Evolutionary conservation across 2,888 invertebrate species (phyloP).

Genomic region (Drosophila phalerata): DNA sequence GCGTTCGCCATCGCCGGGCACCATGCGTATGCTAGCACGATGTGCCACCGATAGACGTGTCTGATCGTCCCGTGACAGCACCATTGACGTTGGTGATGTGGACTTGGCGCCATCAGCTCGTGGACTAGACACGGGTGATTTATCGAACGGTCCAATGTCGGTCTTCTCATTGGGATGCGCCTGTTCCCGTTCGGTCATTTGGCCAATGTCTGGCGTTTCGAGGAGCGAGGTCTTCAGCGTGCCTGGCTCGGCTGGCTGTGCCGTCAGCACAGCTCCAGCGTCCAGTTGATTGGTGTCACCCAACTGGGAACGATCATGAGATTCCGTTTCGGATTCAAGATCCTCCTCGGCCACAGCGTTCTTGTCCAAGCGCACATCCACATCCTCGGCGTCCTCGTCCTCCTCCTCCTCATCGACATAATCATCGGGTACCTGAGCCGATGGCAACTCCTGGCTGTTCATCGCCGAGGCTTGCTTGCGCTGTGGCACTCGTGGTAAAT

Average conservation of each 20-base stretch:
- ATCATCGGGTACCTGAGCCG: conserved; percentile 67
- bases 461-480: conserved; percentile 81
- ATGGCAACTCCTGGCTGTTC: conserved; percentile 63
- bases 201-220: conserved; percentile 94
- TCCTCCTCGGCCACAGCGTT: conserved; percentile 84
- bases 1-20: conserved; percentile 75
- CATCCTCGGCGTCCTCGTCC: conserved; percentile 83
- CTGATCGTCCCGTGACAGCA: conserved; percentile 57
- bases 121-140: conserved; percentile 55
- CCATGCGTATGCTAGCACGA: conserved; percentile 89
- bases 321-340: conserved; percentile 78
- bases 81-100: conserved; percentile 62
- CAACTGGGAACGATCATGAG: conserved; percentile 67
- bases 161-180: conserved; percentile 90
- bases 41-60: conserved; percentile 84
- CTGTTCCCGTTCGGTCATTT: conserved; percentile 97
- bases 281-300: conserved; percentile 88
- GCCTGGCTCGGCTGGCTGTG: conserved; percentile 95
- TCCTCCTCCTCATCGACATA: conserved; percentile 74
- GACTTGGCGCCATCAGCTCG: conserved; percentile 50
- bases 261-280: conserved; percentile 89
- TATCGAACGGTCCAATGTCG: conserved; percentile 69
- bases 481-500: conserved; percentile 83
- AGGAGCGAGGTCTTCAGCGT: conserved; percentile 95
- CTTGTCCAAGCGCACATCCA: conserved; percentile 70